Conservation (phyloP, 2,888 invertebrate genomes). For the Danaus chrysippus region DNA sequence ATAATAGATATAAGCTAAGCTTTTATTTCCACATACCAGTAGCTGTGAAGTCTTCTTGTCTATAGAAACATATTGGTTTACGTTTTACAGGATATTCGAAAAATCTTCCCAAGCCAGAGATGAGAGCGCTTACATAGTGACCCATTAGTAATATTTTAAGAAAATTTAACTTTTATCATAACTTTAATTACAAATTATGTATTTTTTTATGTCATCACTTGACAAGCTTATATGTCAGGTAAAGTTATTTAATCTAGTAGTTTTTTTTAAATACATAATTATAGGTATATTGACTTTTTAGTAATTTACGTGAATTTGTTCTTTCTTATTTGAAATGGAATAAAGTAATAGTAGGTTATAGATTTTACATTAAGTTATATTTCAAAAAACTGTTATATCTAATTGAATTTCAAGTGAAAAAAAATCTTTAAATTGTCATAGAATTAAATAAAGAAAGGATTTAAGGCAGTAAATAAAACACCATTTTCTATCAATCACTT, state of each 20-base stretch:
- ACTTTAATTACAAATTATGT: no score
- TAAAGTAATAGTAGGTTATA: no score
- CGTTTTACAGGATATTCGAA: constrained; percentile 79
- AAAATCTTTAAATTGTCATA: neutral
- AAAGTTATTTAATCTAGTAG: no score
- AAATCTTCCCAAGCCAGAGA: constrained; percentile 67
- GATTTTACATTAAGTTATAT: no score
- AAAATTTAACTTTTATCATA: neutral
- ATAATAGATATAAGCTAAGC: neutral
- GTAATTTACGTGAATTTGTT: no score
- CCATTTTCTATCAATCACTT: constrained; percentile 73
- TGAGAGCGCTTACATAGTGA: constrained; percentile 61
- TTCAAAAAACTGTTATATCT: no score
- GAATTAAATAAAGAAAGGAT: constrained; percentile 13
- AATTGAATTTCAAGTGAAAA: neutral
- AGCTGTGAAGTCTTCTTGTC: constrained; percentile 78
- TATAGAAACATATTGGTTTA: constrained; percentile 78
- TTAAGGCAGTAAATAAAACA: constrained; percentile 46
- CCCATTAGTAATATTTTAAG: constrained; percentile 54
- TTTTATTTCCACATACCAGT: constrained; percentile 54
- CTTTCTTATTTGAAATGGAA: no score
- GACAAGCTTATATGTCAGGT: no score
- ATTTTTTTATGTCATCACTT: no score
- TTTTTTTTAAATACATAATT: no score
- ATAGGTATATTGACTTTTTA: no score